Conservation (phyloP, 64 coral and sea anemone genomes). For the Acropora tenuis region DNA sequence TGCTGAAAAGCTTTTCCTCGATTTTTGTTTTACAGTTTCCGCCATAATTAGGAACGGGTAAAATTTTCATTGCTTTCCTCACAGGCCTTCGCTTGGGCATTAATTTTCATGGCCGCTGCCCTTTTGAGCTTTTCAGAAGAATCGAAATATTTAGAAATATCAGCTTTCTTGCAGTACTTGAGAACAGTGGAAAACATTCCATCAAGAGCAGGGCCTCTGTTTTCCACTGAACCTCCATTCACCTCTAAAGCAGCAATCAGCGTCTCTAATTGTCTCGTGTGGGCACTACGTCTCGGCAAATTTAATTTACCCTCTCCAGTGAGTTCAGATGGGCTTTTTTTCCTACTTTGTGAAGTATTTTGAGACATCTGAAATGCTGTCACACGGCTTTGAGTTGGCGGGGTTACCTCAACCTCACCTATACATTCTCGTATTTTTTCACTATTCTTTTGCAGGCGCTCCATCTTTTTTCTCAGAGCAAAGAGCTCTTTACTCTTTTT, state of each 20-base stretch:
- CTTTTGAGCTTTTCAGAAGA: conserved; percentile 50
- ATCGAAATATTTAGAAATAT: background rate
- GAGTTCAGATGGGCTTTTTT: conserved; percentile 36
- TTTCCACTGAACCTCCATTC: conserved; percentile 58
- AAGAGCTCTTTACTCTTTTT: too few species aligned
- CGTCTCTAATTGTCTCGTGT: conserved; percentile 65
- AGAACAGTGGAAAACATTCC: conserved; percentile 40
- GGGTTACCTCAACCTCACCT: background rate
- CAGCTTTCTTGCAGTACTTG: conserved; percentile 10
- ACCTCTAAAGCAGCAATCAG: conserved; percentile 55
- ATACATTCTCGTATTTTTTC: too few species aligned
- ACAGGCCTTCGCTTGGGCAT: background rate
- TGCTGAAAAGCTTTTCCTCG: background rate
- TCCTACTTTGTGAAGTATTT: conserved; percentile 33
- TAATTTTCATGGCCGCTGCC: background rate
- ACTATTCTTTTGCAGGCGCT: background rate
- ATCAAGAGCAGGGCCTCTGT: conserved; percentile 27
- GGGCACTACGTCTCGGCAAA: conserved; percentile 45
- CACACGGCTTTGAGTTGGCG: background rate
- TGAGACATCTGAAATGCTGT: conserved; percentile 46
- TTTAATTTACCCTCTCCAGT: conserved; percentile 43
- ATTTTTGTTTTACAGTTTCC: background rate
- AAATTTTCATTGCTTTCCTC: conserved; percentile 63
- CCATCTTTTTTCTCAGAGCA: background rate
- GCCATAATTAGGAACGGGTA: background rate